Base-by-base conservation (phyloP, 2,113 vertebrate species). In the Mesitornis unicolor region DNA sequence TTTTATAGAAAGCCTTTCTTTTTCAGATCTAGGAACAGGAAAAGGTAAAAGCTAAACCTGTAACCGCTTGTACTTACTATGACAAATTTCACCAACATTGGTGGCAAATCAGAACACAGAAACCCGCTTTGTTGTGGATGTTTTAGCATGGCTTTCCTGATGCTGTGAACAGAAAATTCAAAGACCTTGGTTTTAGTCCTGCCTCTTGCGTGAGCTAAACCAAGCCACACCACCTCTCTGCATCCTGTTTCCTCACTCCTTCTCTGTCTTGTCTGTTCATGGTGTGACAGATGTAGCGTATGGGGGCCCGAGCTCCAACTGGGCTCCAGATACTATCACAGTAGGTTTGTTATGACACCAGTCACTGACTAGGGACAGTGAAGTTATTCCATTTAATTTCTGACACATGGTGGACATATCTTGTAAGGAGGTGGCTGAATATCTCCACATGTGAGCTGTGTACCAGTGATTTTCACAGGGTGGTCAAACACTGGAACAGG, bases 21-120 rank as follows among this genome's bases (percentile, higher is more conserved):
- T 67, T 80, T 90, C 50, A 53, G 28, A 42, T 84, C 47, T 70
- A 2, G 42, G 42, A 83, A 53, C 22, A 50, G 40, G 43, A 61
- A 61, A 77, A 89, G 21, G 19, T 60, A 51, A 91, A 93, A 31
- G 28, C 50, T 87, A 36, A 89, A 67, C 38, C 60, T 92, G n/a
- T 42, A 74, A 42, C 19, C 60, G 14, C 40, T 83, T 86, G 25
- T 70, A n/a, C 20, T 84, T 83, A 21, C 31, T 70, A 29, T 38
- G 54, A 77, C 84, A 57, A 75, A 51, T 54, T 14, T 38, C 22
- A 88, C 17, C 20, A 42, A 2, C 0, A 0, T 9, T 50, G 56
- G 42, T 75, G 68, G 13, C 0, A 9, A 77, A 93, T n/a, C 0
- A 0, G 18, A 93, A 65, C 29, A 28, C 10, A 36, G 36, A 45